phyloP scores from a whole-genome alignment of 1,140 invertebrate species.

The Amphibalanus amphitrite region DNA sequence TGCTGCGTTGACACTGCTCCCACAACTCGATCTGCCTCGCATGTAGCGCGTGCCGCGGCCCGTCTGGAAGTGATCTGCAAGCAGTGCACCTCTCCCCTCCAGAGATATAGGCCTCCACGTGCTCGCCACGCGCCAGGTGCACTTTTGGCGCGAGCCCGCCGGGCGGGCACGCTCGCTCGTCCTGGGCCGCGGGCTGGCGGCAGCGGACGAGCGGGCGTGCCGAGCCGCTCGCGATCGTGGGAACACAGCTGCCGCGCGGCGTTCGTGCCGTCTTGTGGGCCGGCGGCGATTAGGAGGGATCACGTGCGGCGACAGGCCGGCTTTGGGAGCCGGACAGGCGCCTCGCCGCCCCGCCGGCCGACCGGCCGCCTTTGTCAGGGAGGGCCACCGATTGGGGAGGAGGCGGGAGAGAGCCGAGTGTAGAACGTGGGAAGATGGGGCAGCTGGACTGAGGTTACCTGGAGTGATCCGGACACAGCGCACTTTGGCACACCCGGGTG shows the following conservation, averaged over 20 bases:
- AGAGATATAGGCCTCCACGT: not conserved
- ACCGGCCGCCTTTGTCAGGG: no score
- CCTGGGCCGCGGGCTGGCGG: no score
- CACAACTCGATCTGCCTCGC: no score
- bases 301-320: not conserved
- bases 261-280: not conserved
- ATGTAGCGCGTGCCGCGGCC: no score
- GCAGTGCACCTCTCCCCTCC: no score
- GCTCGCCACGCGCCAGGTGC: not conserved
- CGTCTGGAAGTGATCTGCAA: not conserved
- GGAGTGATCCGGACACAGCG: no score
- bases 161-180: not conserved
- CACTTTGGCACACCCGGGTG: no score
- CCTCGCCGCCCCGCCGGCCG: no score
- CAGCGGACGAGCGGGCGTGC: not conserved
- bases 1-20: no score
- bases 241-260: not conserved
- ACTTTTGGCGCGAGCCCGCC: not conserved
- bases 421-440: not conserved
- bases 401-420: no score
- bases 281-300: not conserved
- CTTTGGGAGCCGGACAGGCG: not conserved
- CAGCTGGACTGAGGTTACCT: not conserved
- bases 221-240: not conserved
- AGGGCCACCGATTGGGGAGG: no score